These are phyloP conservation scores for Drosophila azteca DNA, from an alignment of 1,140 invertebrate genomes.

Conservation along the genomic window DNA sequence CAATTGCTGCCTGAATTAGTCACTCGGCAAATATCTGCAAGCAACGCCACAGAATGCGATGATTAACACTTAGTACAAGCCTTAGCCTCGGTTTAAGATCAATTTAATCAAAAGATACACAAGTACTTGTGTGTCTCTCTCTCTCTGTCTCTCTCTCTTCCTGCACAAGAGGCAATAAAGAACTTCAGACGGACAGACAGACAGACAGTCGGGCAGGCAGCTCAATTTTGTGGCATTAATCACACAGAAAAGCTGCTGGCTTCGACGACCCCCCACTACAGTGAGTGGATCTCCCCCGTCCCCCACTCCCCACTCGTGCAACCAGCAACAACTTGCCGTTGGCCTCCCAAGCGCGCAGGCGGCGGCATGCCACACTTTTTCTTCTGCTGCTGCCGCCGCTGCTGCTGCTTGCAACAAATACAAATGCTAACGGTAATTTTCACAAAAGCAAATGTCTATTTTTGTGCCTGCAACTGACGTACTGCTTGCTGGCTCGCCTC, in stretches of 20 bases:
- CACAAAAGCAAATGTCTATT: slow-evolving; percentile 71
- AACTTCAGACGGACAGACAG: slow-evolving; percentile 27
- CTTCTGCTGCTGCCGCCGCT: neutral
- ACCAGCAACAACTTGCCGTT: slow-evolving; percentile 57
- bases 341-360: slow-evolving; percentile 66
- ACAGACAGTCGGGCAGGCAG: slow-evolving; percentile 12
- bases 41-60: neutral
- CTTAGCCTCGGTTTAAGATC: neutral
- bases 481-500: slow-evolving; percentile 25
- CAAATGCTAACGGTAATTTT: slow-evolving; percentile 74
- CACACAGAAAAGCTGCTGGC: slow-evolving; percentile 22
- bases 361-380: slow-evolving; percentile 41
- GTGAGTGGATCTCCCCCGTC: slow-evolving; percentile 24
- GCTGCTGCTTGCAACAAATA: slow-evolving; percentile 39
- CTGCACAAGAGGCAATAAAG: slow-evolving; percentile 29
- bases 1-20: slow-evolving; percentile 18
- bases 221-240: slow-evolving; percentile 46
- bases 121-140: slow-evolving; percentile 2
- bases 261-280: slow-evolving; percentile 37
- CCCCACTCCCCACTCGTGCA: slow-evolving; percentile 9
- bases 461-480: slow-evolving; percentile 43
- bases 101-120: slow-evolving; percentile 33
- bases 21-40: slow-evolving; percentile 2
- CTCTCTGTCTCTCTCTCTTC: neutral
- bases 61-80: slow-evolving; percentile 23